Percentiles rank a stretch among this genome's conserved stretches.
Evolutionary conservation across 2,888 invertebrate species (phyloP).

Genomic region (Lithophane socia): DNA sequence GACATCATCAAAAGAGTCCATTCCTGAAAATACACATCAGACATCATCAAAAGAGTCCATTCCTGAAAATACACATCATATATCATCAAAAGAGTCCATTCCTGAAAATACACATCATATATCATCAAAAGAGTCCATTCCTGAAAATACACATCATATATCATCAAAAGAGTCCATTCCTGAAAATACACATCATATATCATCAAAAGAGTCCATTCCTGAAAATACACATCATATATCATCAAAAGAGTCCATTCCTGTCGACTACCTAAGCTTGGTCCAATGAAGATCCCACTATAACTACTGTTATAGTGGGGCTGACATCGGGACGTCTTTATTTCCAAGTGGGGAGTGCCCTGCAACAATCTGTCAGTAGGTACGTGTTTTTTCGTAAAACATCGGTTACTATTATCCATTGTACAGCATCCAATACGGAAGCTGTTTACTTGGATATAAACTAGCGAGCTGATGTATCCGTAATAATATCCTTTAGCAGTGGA

Average conservation of each 20-base stretch:
- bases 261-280: background rate
- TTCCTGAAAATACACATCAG: background rate
- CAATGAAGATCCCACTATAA: background rate
- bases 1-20: too few species aligned
- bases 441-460: background rate
- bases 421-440: constrained; percentile 6
- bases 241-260: background rate
- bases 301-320: too few species aligned
- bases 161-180: too few species aligned
- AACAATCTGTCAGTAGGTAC: constrained; percentile 10
- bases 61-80: too few species aligned
- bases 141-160: too few species aligned
- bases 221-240: too few species aligned
- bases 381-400: constrained; percentile 16
- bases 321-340: background rate
- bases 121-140: too few species aligned
- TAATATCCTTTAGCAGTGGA: too few species aligned
- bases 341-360: constrained; percentile 22
- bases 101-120: too few species aligned
- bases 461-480: background rate
- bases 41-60: too few species aligned
- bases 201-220: background rate
- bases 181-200: too few species aligned
- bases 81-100: background rate
- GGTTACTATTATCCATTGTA: constrained; percentile 1